Evolutionary conservation across 2,113 vertebrate species (phyloP).

Genomic region (Vidua chalybeata): DNA sequence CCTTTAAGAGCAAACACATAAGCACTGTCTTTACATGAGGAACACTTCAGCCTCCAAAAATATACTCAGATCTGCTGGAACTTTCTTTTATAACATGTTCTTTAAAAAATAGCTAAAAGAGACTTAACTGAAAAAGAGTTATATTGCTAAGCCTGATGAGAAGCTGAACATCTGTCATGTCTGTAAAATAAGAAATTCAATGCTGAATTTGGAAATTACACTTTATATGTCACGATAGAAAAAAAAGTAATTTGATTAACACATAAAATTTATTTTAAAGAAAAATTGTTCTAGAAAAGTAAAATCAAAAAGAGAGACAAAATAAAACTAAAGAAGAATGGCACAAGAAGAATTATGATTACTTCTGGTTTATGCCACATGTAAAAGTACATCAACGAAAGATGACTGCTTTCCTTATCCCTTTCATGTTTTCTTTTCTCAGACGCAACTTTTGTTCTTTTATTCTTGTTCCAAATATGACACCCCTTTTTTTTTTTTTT

Average conservation of each 20-base stretch:
- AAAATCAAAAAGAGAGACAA: neutral
- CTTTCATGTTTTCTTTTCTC: neutral
- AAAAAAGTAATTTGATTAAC: neutral
- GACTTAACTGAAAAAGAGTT: neutral
- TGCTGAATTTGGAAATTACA: neutral
- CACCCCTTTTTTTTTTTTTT: rapidly evolving
- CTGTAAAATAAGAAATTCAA: neutral
- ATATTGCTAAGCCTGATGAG: neutral
- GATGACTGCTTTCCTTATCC: neutral
- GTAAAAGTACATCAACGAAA: neutral
- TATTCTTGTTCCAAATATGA: neutral
- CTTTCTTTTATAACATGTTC: neutral
- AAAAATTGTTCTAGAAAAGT: neutral
- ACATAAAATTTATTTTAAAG: neutral
- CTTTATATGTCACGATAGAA: neutral
- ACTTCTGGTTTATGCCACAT: neutral
- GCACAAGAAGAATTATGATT: neutral
- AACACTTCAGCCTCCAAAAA: neutral
- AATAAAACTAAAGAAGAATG: neutral
- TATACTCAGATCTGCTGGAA: neutral
- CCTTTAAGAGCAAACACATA: neutral
- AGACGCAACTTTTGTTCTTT: neutral
- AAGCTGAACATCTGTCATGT: neutral
- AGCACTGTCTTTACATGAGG: neutral
- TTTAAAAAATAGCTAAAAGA: neutral